Percentiles rank a stretch among this genome's conserved stretches.
These are phyloP conservation scores for Danio tinwini DNA, from an alignment of 2,797 vertebrate genomes.

Conservation along the genomic window DNA sequence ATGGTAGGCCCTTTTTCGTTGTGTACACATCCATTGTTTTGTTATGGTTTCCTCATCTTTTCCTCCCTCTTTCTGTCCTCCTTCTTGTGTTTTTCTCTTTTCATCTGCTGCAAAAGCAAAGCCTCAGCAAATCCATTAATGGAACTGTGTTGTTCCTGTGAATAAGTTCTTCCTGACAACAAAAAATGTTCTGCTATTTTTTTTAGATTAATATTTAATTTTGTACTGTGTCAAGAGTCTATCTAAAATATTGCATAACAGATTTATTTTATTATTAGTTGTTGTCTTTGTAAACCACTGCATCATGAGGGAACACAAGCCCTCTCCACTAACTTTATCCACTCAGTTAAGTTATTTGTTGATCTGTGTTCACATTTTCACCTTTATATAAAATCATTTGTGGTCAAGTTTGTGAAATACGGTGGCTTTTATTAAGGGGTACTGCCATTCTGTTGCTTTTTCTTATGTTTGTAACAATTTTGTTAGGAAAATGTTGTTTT, in stretches of 20 bases:
- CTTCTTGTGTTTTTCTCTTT: slow-evolving; percentile 28
- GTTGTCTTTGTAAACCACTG: slow-evolving; percentile 42
- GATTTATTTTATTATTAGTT: slow-evolving; percentile 60
- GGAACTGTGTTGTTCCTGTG: slow-evolving; percentile 27
- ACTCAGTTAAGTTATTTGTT: slow-evolving; percentile 34
- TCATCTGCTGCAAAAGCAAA: slow-evolving; percentile 34
- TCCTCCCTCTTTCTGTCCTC: neutral
- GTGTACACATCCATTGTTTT: slow-evolving; percentile 30
- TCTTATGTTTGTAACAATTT: slow-evolving; percentile 6
- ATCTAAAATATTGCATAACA: slow-evolving; percentile 54
- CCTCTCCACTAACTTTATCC: slow-evolving; percentile 9
- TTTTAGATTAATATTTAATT: slow-evolving; percentile 63
- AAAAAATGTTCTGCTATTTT: slow-evolving; percentile 46
- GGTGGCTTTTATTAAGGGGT: slow-evolving; percentile 25
- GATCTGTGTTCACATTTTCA: slow-evolving; percentile 5
- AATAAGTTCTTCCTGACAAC: slow-evolving; percentile 53
- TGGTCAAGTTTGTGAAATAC: slow-evolving; percentile 12
- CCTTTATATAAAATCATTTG: slow-evolving; percentile 15
- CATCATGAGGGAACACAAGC: slow-evolving; percentile 10
- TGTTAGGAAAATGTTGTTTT: neutral
- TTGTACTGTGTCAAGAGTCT: slow-evolving; percentile 55
- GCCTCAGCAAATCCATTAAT: slow-evolving; percentile 34
- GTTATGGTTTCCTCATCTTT: neutral
- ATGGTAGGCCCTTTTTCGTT: slow-evolving; percentile 9
- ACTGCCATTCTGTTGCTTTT: neutral